Evolutionary conservation across 2,888 invertebrate species (phyloP), one percentile per base, ranked within the genome.

Genomic region (Lochmaea crataegi): DNA sequence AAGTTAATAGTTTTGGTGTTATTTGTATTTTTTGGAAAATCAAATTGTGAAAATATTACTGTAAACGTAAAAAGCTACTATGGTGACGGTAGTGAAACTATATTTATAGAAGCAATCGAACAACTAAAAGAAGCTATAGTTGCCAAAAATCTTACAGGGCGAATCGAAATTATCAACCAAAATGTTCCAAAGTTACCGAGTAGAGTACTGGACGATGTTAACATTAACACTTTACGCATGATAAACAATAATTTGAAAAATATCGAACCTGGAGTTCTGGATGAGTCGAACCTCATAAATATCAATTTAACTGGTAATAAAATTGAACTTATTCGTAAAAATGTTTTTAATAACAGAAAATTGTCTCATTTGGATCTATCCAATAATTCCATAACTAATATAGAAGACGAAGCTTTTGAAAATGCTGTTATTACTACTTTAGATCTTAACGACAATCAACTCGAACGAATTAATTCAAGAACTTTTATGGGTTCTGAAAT

Each of bases 391-490:
- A 60, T 60, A 12, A 32, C 38, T 9, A 38, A n/a, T 12, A 60
- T 60, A 1, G 60, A 60, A 38, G 60, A 60, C 5, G 60, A n/a
- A 38, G 32, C 38, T 32, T 60, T 60, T 14, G 60, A 60, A 14
- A 60, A 14, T 0, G 38, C 38, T 6, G 60, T 38, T 32, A n/a
- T 60, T 0, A n/a, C n/a, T 38, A 14, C 2, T 11, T 16, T 60
- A 1, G 9, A 32, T 38, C n/a, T 60, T 6, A 38, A 16, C 1
- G n/a, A 26, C 9, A 60, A 60, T 16, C 26, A 60, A 9, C 16
- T 60, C 0, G 60, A 60, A 9, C 9, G n/a, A 7, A 12, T 60
- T 32, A 6, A 7, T 2, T 16, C 38, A 9, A 32, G 32, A 12
- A 38, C 12, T 12, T 60, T 60, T 60, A 16, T 6, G 2, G 16